These are phyloP conservation scores for Mustelus asterias DNA, from an alignment of 2,113 vertebrate genomes.

Conservation along the genomic window DNA sequence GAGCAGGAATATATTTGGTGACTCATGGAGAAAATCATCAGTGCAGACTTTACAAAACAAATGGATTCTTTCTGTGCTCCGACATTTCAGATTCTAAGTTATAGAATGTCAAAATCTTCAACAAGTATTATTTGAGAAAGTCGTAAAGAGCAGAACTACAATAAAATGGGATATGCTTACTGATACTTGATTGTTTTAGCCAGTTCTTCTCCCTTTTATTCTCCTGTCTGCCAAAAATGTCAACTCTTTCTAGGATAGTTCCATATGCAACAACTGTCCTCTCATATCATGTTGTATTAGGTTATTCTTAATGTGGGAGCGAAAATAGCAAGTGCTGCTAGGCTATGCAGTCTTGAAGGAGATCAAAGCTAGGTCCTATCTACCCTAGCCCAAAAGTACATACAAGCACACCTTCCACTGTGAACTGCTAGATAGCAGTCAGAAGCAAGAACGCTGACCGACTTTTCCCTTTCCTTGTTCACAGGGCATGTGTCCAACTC, in stretches of 20 bases:
- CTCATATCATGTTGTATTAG: not conserved
- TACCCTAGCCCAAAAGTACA: not conserved
- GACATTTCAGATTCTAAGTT: not conserved
- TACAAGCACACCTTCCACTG: not conserved
- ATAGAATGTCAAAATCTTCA: not conserved
- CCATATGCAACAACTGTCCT: not conserved
- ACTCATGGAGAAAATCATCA: not conserved
- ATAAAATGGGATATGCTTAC: not conserved
- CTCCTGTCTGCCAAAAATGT: not conserved
- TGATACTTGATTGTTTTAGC: not conserved
- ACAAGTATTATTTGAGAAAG: not conserved
- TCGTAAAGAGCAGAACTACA: not conserved
- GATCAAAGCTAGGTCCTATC: not conserved
- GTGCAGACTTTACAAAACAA: not conserved
- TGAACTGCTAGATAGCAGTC: not conserved
- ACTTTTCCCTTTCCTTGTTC: not conserved
- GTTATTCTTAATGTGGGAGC: not conserved
- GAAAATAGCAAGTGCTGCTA: not conserved
- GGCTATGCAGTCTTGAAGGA: too few relatives aligned
- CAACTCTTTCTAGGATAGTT: slow-evolving; percentile 1
- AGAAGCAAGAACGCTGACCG: not conserved
- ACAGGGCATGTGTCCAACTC: not conserved
- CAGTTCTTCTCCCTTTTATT: not conserved
- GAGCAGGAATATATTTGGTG: not conserved
- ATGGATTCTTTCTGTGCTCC: not conserved